Conservation (phyloP, 2,797 vertebrate genomes). For the Adrianichthys oophorus region DNA sequence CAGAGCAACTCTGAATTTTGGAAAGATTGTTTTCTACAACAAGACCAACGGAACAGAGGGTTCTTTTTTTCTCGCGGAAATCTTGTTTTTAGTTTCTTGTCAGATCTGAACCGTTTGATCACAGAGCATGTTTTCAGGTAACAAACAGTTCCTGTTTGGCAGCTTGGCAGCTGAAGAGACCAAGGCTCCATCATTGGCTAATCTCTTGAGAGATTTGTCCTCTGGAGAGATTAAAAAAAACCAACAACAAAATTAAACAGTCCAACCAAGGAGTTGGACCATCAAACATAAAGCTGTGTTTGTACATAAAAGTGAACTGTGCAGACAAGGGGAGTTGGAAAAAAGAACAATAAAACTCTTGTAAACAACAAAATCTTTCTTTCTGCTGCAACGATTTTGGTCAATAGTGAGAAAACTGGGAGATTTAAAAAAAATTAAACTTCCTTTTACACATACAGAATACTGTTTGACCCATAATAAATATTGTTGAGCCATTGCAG, state of each 20-base stretch:
- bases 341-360: constrained; percentile 48
- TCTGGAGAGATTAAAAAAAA: constrained; percentile 42
- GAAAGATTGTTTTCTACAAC: too few relatives aligned
- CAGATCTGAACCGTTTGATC: constrained; percentile 6
- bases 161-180: constrained; percentile 29
- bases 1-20: too few relatives aligned
- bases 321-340: constrained; percentile 49
- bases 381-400: constrained; percentile 11
- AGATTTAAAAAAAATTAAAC: too few relatives aligned
- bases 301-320: constrained; percentile 20
- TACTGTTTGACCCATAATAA: too few relatives aligned
- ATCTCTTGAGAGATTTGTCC: constrained; percentile 43
- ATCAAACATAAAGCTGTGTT: constrained; percentile 10
- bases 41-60: too few relatives aligned
- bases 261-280: constrained; percentile 20
- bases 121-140: constrained; percentile 12
- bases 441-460: too few relatives aligned
- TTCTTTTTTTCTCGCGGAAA: constrained; percentile 9
- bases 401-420: constrained; percentile 6
- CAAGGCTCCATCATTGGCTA: constrained; percentile 49
- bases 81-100: not conserved
- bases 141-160: constrained; percentile 29
- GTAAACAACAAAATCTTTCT: constrained; percentile 38
- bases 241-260: constrained; percentile 20
- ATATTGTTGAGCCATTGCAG: too few relatives aligned